Evolutionary conservation across 2,113 vertebrate genomes (phyloP), one percentile per base, ranked within the genome.

Genomic region (Cettia cetti): DNA sequence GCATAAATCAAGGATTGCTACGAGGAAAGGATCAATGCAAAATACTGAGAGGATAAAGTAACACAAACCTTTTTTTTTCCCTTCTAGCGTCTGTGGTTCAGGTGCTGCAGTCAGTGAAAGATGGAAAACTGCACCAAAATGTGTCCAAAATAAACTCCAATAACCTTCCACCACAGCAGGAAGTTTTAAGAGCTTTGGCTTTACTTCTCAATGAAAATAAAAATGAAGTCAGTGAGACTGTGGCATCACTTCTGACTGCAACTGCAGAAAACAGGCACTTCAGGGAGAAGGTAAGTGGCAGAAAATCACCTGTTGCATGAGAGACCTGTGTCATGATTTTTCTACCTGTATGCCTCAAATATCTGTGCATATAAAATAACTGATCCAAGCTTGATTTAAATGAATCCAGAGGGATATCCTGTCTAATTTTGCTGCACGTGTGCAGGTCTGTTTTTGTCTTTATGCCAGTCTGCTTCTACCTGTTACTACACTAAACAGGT

Each of bases 231-330:
- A 98, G 95, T 57, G 98, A 99, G 88, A 98, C 98, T 2, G 98
- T 98, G 50, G 97, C 96, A 7, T 95, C 98, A 14, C 98, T 98
- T 96, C 96, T 99, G 94, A 97, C 97, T 33, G 97, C 98, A 40
- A 98, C 98, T 22, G 97, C 98, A 47, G 97, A 98, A 74, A 97
- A 98, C 53, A 90, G 96, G 87, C 97, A 97, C 90, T 99, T 99
- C 98, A 98, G 98, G 97, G 98, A 98, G 96, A 99, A 99, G 98
- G 99, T 99, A 96, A 96, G 98, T 79, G 8, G 11, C 35, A 88
- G 45, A 72, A 92, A 92, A 91, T 84, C 69, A 61, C 40, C 30
- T 35, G 6, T 65, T 0, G 0, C 33, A 2, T 44, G 22, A 57
- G 22, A 54, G 15, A 86, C 60, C 31, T 39, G 2, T 91, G 53